A percentile compares a stretch with the other conserved stretches of the same genome.
Conservation (phyloP, 2,888 invertebrate genomes). For the Drosophila yooni region DNA sequence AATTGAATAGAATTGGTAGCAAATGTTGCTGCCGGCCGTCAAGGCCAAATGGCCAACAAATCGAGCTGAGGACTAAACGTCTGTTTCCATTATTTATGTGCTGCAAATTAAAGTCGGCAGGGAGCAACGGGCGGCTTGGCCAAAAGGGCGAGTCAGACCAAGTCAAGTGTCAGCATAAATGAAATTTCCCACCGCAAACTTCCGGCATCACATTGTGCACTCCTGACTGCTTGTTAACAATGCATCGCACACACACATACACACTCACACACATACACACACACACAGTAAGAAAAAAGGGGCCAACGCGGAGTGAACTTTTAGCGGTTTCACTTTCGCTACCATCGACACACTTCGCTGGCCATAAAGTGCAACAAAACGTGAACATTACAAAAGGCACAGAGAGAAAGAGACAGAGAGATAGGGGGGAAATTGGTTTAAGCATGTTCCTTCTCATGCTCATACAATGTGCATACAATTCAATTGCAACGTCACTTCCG, state of each 20-base stretch:
- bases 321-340: slow-evolving; percentile 75
- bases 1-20: slow-evolving; percentile 48
- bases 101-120: slow-evolving; percentile 70
- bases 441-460: slow-evolving; percentile 38
- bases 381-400: slow-evolving; percentile 50
- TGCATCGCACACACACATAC: slow-evolving; percentile 46
- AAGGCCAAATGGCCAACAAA: slow-evolving; percentile 72
- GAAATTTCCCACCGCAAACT: slow-evolving; percentile 82
- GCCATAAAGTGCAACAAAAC: slow-evolving; percentile 72
- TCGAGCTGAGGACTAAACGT: slow-evolving; percentile 56
- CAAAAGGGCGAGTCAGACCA: slow-evolving; percentile 49
- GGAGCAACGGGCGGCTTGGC: slow-evolving; percentile 9
- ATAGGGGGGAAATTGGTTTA: slow-evolving; percentile 37
- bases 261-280: not conserved
- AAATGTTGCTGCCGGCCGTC: slow-evolving; percentile 31
- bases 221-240: slow-evolving; percentile 62
- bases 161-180: slow-evolving; percentile 82
- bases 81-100: slow-evolving; percentile 77
- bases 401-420: not conserved
- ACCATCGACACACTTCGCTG: slow-evolving; percentile 76
- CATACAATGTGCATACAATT: slow-evolving; percentile 62
- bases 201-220: slow-evolving; percentile 60
- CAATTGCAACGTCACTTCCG: slow-evolving; percentile 75
- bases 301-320: slow-evolving; percentile 47
- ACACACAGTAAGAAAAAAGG: slow-evolving; percentile 10